These are phyloP conservation scores for Nothura maculosa DNA, from an alignment of 2,797 vertebrate genomes.

Conservation along the genomic window DNA sequence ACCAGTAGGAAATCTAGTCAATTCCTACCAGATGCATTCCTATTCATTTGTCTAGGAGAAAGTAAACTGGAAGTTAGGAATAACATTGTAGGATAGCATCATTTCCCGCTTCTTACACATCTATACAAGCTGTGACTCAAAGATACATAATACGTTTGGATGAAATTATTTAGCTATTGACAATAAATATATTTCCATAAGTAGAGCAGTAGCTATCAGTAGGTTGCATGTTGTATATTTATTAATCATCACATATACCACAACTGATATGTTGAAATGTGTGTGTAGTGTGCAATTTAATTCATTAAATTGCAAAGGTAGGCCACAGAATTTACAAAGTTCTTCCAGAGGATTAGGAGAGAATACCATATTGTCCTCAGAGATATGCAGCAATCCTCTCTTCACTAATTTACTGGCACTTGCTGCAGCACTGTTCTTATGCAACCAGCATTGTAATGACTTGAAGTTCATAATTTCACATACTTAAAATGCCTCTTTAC, in stretches of 20 bases:
- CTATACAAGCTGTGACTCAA: not conserved
- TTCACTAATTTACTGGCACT: not conserved
- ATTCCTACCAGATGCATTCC: not conserved
- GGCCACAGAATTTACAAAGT: not conserved
- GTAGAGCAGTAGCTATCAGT: not conserved
- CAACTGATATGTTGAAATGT: not conserved
- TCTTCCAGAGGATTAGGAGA: not conserved
- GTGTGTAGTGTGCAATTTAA: not conserved
- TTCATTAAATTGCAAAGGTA: not conserved
- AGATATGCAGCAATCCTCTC: not conserved
- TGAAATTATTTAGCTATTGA: not conserved
- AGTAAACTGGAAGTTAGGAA: not conserved
- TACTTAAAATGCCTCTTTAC: not conserved
- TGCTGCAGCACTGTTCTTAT: not conserved
- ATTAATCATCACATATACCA: not conserved
- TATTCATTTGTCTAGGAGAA: too few relatives aligned
- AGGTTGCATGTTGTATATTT: not conserved
- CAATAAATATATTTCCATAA: not conserved
- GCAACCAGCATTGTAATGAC: not conserved
- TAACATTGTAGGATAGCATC: not conserved
- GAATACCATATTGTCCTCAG: not conserved
- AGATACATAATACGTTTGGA: not conserved
- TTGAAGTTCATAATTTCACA: not conserved
- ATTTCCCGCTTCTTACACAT: not conserved
- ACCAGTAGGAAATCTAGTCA: not conserved